Evolutionary conservation across 1,140 invertebrate species (phyloP), one percentile per base, ranked within the genome.

Genomic region (Goniozus legneri): DNA sequence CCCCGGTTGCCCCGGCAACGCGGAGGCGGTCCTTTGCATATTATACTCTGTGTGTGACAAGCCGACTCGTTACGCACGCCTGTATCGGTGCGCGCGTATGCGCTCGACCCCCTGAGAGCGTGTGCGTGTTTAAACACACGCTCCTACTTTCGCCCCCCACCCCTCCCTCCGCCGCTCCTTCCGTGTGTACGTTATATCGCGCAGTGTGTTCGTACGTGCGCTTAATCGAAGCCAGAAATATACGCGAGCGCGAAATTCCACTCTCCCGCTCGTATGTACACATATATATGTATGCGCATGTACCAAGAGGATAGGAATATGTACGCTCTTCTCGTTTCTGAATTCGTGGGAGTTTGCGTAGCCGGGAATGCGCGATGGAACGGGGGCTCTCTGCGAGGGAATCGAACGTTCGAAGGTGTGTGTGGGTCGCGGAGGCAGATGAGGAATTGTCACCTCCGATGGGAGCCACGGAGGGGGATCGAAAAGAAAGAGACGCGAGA

Each of bases 11-110:
- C 65, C 68, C 68, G 56, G 64, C 36, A 60, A 71, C 69, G 47
- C 39, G 67, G 66, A 58, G 69, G 67, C 67, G 68, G 68, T 64
- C 53, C 68, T 71, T 71, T 71, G 68, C 67, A 71, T 71, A 71
- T 71, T 71, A 71, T 62, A 63, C 65, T 62, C 58, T 68, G 64
- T 69, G 61, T 69, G 68, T 65, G 68, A 69, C 65, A 69, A 69
- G 64, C 62, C 53, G 64, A 62, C 65, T 67, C 63, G 63, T 67
- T 67, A 69, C 52, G 56, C 65, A 63, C 63, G 62, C 57, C 52
- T 50, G 55, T 62, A 44, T 58, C 44, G 47, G 58, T 53, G 60
- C 50, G 50, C 55, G 44, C 50, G 49, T 60, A 58, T 52, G 39
- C 35, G 21, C n/a, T n/a, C n/a, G n/a, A n/a, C n/a, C n/a, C n/a